These are phyloP conservation scores for Maccullochella peelii DNA, from an alignment of 2,113 vertebrate species.

Conservation along the genomic window DNA sequence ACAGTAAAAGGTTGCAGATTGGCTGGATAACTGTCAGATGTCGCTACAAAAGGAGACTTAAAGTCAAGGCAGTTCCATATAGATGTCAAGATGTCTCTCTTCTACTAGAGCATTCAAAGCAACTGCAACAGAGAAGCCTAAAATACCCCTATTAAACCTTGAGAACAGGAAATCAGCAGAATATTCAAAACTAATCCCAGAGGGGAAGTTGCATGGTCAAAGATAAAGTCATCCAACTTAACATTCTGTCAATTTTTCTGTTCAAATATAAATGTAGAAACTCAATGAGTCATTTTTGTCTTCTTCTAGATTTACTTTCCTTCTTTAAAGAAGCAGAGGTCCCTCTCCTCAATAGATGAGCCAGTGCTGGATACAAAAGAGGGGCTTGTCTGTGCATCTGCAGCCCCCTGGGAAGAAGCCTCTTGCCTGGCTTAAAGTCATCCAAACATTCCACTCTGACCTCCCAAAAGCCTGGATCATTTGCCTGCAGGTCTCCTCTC, in stretches of 20 bases:
- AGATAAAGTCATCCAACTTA: slow-evolving; percentile 18
- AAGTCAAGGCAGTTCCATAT: slow-evolving; percentile 37
- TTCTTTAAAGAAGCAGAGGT: slow-evolving; percentile 3
- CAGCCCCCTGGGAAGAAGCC: slow-evolving; percentile 53
- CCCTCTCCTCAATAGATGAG: slow-evolving; percentile 32
- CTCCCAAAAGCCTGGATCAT: slow-evolving; percentile 42
- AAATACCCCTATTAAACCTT: neutral
- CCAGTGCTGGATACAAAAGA: slow-evolving; percentile 12
- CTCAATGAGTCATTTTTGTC: slow-evolving; percentile 3
- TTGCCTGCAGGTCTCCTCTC: slow-evolving; percentile 44
- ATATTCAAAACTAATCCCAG: slow-evolving; percentile 30
- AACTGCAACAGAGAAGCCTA: slow-evolving; percentile 17
- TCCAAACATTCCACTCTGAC: slow-evolving; percentile 53
- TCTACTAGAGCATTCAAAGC: neutral
- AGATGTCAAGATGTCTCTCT: slow-evolving; percentile 8
- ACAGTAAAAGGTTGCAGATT: neutral
- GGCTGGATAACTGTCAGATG: slow-evolving; percentile 23
- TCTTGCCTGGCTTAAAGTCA: slow-evolving; percentile 45
- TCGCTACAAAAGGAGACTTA: slow-evolving; percentile 22
- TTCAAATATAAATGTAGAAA: slow-evolving; percentile 28
- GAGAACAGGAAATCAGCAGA: neutral
- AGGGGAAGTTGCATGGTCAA: neutral
- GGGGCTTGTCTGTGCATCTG: slow-evolving; percentile 56
- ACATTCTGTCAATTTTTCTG: slow-evolving; percentile 15
- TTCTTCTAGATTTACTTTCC: slow-evolving; percentile 22